phyloP scores from a whole-genome alignment of 2,888 invertebrate genomes.

The Dysmachus trigonus region DNA sequence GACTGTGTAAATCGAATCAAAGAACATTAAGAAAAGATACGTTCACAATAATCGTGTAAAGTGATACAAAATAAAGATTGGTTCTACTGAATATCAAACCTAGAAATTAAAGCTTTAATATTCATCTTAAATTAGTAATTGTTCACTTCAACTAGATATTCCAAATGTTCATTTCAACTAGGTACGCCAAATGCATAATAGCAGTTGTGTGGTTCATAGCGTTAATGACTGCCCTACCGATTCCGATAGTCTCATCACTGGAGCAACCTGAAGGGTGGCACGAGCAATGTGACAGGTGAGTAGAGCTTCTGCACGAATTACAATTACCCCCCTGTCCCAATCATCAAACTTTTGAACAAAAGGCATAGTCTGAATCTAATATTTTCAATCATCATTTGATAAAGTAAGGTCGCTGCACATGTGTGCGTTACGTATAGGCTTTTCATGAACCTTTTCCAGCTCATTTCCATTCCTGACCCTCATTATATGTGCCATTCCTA shows the following conservation, averaged over 20 bases:
- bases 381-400: not conserved
- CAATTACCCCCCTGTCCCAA: not conserved
- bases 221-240: constrained; percentile 81
- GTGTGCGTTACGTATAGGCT: not conserved
- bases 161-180: constrained; percentile 49
- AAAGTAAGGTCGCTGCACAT: not conserved
- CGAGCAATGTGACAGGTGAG: constrained; percentile 73
- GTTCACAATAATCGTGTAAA: no score
- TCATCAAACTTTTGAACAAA: not conserved
- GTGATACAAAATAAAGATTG: no score
- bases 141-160: not conserved
- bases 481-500: not conserved
- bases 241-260: constrained; percentile 77
- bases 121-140: not conserved
- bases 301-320: constrained; percentile 51
- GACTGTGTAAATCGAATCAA: no score
- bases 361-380: not conserved
- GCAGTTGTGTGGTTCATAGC: constrained; percentile 67
- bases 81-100: no score
- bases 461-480: not conserved
- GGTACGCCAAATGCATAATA: constrained; percentile 63
- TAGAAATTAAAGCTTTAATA: no score
- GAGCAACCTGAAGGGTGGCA: constrained; percentile 72
- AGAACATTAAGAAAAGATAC: no score
- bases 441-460: not conserved